phyloP scores from a whole-genome alignment of 2,888 invertebrate genomes.

The Pseudolycoriella hygida region DNA sequence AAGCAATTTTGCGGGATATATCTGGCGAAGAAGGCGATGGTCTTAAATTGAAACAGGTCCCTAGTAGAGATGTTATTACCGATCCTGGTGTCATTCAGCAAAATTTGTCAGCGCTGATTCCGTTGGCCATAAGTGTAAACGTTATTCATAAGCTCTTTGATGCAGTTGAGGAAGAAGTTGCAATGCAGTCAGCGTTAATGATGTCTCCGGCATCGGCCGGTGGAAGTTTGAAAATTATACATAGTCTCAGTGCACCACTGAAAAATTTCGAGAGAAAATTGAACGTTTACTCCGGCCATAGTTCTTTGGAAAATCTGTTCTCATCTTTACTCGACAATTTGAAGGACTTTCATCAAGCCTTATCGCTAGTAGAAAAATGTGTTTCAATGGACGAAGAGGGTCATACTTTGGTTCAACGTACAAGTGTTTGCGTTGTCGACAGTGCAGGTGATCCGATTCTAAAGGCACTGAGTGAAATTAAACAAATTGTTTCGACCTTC shows the following conservation, averaged over 20 bases:
- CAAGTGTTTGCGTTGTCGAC: constrained; percentile 46
- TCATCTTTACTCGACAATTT: constrained; percentile 43
- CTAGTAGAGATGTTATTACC: constrained; percentile 14
- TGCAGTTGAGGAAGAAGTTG: constrained; percentile 44
- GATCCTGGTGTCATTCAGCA: constrained; percentile 30
- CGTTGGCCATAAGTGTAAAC: constrained; percentile 26
- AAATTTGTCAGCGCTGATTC: constrained; percentile 28
- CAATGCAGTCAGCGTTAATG: constrained; percentile 45
- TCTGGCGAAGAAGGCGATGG: constrained; percentile 41
- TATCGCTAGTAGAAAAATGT: constrained; percentile 49
- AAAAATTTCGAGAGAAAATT: constrained; percentile 44
- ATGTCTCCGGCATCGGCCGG: constrained; percentile 47
- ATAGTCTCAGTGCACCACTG: constrained; percentile 40
- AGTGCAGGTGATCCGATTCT: constrained; percentile 38
- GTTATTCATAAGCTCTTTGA: constrained; percentile 37
- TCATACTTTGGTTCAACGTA: constrained; percentile 47
- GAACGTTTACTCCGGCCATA: constrained; percentile 32
- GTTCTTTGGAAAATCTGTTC: constrained; percentile 26
- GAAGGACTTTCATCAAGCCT: constrained; percentile 41
- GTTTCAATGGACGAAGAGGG: constrained; percentile 47
- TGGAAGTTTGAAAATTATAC: constrained; percentile 45
- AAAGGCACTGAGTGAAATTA: constrained; percentile 34
- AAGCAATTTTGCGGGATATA: constrained; percentile 30
- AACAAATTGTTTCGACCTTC: constrained; percentile 30
- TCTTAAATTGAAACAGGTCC: constrained; percentile 16